A percentile compares a stretch with the other conserved stretches of the same genome.
These are phyloP conservation scores for Oxyura jamaicensis DNA, from an alignment of 2,113 vertebrate species.

Conservation along the genomic window DNA sequence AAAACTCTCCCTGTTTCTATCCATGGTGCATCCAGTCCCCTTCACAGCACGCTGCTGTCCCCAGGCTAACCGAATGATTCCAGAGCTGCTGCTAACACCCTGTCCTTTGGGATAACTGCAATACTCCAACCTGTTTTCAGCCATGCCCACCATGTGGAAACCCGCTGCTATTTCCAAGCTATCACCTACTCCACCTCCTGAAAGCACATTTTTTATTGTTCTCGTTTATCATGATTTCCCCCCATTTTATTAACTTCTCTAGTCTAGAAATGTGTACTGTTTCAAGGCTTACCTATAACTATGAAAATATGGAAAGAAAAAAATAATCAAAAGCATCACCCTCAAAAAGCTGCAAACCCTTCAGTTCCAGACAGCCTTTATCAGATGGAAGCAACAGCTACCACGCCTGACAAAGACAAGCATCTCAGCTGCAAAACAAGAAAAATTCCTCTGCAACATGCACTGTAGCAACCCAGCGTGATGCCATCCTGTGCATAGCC, in stretches of 20 bases:
- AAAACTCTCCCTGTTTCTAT: neutral
- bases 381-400: neutral
- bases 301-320: neutral
- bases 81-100: neutral
- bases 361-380: neutral
- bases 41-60: neutral
- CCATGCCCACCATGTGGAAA: neutral
- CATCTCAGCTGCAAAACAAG: neutral
- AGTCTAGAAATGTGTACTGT: neutral
- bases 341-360: neutral
- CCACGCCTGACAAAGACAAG: neutral
- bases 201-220: neutral
- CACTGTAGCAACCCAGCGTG: rapidly evolving
- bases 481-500: neutral
- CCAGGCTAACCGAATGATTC: neutral
- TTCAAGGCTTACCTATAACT: neutral
- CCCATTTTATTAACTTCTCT: neutral
- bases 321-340: neutral
- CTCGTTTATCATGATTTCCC: neutral
- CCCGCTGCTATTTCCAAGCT: neutral
- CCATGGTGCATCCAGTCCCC: neutral
- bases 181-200: neutral
- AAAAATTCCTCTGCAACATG: neutral
- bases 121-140: neutral
- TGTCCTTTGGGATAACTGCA: neutral